These are phyloP conservation scores for Sebastes schlegelii DNA, from an alignment of 2,113 vertebrate genomes.

Conservation along the genomic window DNA sequence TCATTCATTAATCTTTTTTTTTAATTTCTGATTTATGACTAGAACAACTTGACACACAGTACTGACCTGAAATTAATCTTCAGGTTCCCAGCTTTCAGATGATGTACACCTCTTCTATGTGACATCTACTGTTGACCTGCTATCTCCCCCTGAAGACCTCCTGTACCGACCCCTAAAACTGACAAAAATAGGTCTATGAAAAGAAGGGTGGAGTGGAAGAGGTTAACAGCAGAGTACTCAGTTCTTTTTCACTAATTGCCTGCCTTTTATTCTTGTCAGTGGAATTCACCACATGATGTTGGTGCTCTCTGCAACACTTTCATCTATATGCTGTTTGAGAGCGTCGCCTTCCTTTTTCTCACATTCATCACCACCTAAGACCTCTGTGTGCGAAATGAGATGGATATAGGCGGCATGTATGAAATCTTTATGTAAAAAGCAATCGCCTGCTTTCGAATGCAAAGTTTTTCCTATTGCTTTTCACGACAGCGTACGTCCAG, in stretches of 20 bases:
- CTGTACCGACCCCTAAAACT: too few species aligned
- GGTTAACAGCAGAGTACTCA: too few species aligned
- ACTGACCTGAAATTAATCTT: too few species aligned
- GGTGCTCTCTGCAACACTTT: slow-evolving; percentile 4
- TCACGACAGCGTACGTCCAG: neutral
- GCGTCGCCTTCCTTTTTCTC: neutral
- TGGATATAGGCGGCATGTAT: neutral
- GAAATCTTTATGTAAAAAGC: slow-evolving; percentile 35
- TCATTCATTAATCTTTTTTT: too few species aligned
- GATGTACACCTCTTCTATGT: too few species aligned
- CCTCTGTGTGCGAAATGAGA: slow-evolving; percentile 8
- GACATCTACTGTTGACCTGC: too few species aligned
- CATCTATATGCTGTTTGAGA: slow-evolving; percentile 17
- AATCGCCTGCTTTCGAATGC: slow-evolving; percentile 2
- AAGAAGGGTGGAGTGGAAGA: too few species aligned
- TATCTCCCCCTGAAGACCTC: too few species aligned
- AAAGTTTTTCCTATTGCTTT: slow-evolving; percentile 20
- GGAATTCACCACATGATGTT: neutral
- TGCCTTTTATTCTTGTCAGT: neutral
- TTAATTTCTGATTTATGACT: too few species aligned
- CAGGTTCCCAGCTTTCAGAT: too few species aligned
- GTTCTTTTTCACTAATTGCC: neutral
- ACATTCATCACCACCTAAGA: slow-evolving; percentile 12
- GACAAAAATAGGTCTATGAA: too few species aligned
- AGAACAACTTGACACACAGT: too few species aligned